Percentiles rank a stretch among this genome's conserved stretches.
phyloP scores from a whole-genome alignment of 2,797 vertebrate species.

The Euphonia xanthogaster region DNA sequence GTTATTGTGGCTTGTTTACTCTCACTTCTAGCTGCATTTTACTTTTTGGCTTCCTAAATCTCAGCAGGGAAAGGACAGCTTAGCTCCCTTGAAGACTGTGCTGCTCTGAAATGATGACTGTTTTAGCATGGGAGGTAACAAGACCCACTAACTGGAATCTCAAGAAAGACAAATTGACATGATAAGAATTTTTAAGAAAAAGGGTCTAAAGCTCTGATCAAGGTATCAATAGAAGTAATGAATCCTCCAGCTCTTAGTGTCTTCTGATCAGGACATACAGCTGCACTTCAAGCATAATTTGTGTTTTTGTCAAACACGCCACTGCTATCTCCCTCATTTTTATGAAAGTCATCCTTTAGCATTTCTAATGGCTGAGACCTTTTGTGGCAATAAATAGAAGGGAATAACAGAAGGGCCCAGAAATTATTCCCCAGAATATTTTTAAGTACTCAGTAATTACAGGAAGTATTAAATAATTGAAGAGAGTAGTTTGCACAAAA shows the following conservation, averaged over 20 bases:
- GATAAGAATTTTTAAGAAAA: neutral
- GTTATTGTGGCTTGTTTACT: neutral
- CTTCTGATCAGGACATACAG: neutral
- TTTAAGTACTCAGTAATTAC: neutral
- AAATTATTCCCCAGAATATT: neutral
- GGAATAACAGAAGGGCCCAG: neutral
- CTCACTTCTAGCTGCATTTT: constrained; percentile 23
- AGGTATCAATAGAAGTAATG: neutral
- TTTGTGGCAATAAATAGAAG: neutral
- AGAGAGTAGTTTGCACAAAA: neutral
- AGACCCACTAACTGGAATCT: neutral
- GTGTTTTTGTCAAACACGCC: neutral
- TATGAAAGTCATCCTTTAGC: neutral
- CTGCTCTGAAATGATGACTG: constrained; percentile 9
- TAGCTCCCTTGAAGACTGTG: neutral
- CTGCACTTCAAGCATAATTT: neutral
- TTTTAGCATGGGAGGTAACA: neutral
- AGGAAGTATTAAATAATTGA: neutral
- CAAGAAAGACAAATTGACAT: neutral
- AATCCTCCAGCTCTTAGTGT: neutral
- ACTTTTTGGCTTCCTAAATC: constrained; percentile 15
- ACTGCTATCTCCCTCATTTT: neutral
- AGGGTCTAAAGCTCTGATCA: neutral
- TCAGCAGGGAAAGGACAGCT: constrained; percentile 14
- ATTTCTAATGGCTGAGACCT: neutral